Evolutionary conservation across 2,888 invertebrate species (phyloP), one percentile per base, ranked within the genome.

Genomic region (Hanleya hanleyi): DNA sequence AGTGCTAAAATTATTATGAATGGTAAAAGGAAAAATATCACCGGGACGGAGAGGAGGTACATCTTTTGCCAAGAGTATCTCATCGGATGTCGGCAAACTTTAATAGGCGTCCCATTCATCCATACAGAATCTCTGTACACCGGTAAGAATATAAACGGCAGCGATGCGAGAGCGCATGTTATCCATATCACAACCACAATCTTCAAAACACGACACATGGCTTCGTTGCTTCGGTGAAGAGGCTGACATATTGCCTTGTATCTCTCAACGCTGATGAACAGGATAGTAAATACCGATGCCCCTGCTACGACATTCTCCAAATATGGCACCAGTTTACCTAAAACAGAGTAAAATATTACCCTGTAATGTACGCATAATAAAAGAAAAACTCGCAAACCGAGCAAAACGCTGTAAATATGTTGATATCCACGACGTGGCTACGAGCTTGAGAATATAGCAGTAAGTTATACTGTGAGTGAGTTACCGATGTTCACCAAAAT

Each of bases 231-330:
- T 2, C 71, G 96, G 36, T 69, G 66, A 65, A 97, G 92, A 0
- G 97, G 97, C 88, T 96, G 95, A 91, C 97, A 97, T 88, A 97
- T 97, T 76, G 97, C 97, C 91, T 95, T 95, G 91, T 95, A 96
- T 49, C 96, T 93, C 91, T 97, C 97, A 90, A 97, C 96, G 64
- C 96, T 96, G 90, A 97, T 97, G 72, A 97, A 97, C 84, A 97
- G 91, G 85, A 97, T 97, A 49, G 97, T 97, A 67, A 97, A 92
- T 4, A 97, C 96, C 36, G 97, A 97, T 32, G 97, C 96, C 89
- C 97, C 96, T 0, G 97, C 96, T 33, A 97, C 97, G 0, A 96
- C 95, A 88, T 96, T 92, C 91, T 97, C 97, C 73, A 97, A 95
- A 90, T 97, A 97, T 0, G 97, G 97, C 5, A 97, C 96, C 29